Evolutionary conservation across 2,113 vertebrate genomes (phyloP), one percentile per base, ranked within the genome.

Genomic region (Gnathonemus longibarbis): DNA sequence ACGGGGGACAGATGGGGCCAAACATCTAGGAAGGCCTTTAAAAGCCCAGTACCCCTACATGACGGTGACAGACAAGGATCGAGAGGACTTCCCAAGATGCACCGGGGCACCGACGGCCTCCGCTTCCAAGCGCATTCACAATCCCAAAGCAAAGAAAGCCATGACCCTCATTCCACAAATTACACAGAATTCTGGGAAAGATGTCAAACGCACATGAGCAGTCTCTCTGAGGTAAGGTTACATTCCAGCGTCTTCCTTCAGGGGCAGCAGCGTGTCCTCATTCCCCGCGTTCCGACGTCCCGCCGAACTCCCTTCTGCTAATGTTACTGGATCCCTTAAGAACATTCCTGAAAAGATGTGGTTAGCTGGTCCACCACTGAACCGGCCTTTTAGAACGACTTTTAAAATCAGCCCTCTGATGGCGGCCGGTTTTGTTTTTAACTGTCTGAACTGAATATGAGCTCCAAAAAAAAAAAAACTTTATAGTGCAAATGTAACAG

Each of bases 151-250:
- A 88, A 88, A 39, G 10, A 84, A n/a, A 27, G 74, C 74, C 35
- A 86, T 86, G 24, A n/a, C 17, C 17, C 49, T 56, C 31, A 39
- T 42, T 87, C 27, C 49, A 56, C 31, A 66, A 48, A 66, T 88
- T 13, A 62, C 87, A 88, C 15, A 17, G 88, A 70, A 48, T 70
- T 88, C 88, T 74, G 88, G 62, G 58, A 88, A 48, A 88, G 21
- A 80, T 42, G 74, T 80, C 74, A 80, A 80, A 80, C 0, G 74
- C 74, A 80, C 74, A 80, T 27, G 48, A 53, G 50, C 49, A 42
- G 48, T 2, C 27, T 48, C 56, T 91, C 90, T 89, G 88, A n/a
- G 77, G 70, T 89, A 86, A 50, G 84, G 48, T 50, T 27, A 86
- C 84, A 50, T 50, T 49, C 48, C 48, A n/a, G 10, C 31, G n/a